Base-by-base conservation (phyloP, 2,113 vertebrate genomes). In the Cochlearius cochlearius region DNA sequence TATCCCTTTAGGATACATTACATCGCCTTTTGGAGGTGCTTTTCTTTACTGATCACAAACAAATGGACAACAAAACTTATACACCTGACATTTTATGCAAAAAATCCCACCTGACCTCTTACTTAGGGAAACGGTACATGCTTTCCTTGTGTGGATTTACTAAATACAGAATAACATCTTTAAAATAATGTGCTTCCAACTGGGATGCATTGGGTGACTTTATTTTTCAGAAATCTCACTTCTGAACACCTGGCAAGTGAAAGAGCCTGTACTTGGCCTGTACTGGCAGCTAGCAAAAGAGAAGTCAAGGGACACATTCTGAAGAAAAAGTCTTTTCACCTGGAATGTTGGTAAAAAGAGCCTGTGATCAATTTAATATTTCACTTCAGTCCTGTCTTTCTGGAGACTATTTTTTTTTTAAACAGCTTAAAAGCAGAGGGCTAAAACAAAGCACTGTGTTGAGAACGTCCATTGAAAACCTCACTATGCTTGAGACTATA, bases 271-370 rank as follows among this genome's bases (percentile, higher is more conserved):
- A 16, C 15, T 32, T 76, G 26, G 22, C 4, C 34, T 60, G 19
- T 43, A 30, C 8, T 41, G n/a, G 6, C 20, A 58, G 8, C 3
- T 64, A 52, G 26, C 38, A 68, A 72, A 78, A 45, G 6, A 68
- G 62, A 69, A 72, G 3, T 1, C 3, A 53, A 60, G 3, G 9
- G 13, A 55, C 2, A 29, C 1, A 29, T 1, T 50, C 7, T 7
- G 16, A 43, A 73, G 68, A 56, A 79, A 12, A 50, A 14, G 2
- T 1, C 1, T 53, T 95, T 71, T 58, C 4, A n/a, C 7, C 5
- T n/a, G 27, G 4, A 15, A 14, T 27, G 10, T 19, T 45, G 9
- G 36, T 68, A 59, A 52, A 72, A 75, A 10, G 30, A 64, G 3
- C 4, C 15, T 32, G 5, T 80, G 18, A 17, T 71, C 30, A 78